Percentiles rank a stretch among this genome's conserved stretches.
phyloP scores from a whole-genome alignment of 2,797 vertebrate genomes.

The Micromesistius poutassou region DNA sequence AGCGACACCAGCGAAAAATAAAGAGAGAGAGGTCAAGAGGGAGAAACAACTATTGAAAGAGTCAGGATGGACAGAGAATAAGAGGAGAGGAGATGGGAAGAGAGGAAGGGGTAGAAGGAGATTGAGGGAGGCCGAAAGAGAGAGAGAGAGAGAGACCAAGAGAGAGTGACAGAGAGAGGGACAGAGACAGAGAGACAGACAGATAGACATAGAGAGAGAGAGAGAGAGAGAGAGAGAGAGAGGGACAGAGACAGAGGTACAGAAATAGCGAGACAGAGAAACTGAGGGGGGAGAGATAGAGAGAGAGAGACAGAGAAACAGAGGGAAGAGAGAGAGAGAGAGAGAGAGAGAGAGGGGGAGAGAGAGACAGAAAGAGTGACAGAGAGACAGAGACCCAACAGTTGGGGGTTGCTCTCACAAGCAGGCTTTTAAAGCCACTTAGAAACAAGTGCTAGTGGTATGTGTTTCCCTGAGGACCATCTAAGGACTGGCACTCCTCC shows the following conservation, averaged over 20 bases:
- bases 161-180: too few relatives aligned
- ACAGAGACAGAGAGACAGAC: too few relatives aligned
- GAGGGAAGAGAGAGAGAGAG: too few relatives aligned
- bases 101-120: too few relatives aligned
- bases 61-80: background rate
- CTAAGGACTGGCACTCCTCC: slow-evolving; percentile 27
- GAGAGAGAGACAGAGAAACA: background rate
- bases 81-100: too few relatives aligned
- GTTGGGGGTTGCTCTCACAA: background rate
- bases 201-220: too few relatives aligned
- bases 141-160: too few relatives aligned
- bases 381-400: background rate
- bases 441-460: slow-evolving; percentile 31
- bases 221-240: background rate
- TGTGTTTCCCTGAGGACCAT: slow-evolving; percentile 39
- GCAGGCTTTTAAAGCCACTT: slow-evolving; percentile 55
- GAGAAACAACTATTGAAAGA: slow-evolving; percentile 4
- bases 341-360: too few relatives aligned
- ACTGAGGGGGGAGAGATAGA: background rate
- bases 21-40: slow-evolving; percentile 16
- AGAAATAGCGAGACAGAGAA: slow-evolving; percentile 13
- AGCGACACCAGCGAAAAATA: background rate
- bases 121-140: too few relatives aligned
- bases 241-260: background rate
- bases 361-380: too few relatives aligned